These are phyloP conservation scores for Thunnus maccoyii DNA, from an alignment of 2,113 vertebrate genomes.

Conservation along the genomic window DNA sequence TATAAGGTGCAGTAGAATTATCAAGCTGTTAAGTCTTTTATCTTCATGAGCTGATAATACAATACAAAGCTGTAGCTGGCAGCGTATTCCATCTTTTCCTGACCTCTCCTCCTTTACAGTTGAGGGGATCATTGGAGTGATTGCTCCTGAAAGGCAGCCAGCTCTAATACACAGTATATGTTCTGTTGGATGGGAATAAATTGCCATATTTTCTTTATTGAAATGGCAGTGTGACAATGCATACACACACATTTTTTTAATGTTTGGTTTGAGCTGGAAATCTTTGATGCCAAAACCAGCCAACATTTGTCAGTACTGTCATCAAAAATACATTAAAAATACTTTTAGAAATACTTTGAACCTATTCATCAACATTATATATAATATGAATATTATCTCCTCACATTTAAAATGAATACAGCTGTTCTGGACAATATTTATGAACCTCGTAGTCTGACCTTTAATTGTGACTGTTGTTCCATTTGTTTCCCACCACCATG, in stretches of 20 bases:
- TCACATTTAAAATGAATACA: constrained; percentile 21
- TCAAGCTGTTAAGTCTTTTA: background rate
- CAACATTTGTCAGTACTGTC: background rate
- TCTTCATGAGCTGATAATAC: background rate
- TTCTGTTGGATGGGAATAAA: background rate
- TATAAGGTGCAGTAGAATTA: background rate
- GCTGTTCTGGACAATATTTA: constrained; percentile 21
- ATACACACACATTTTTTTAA: background rate
- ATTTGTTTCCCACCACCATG: constrained; percentile 53
- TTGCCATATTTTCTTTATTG: background rate
- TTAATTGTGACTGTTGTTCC: constrained; percentile 64
- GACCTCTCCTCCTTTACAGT: constrained; percentile 7
- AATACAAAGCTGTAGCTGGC: background rate
- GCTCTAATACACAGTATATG: background rate
- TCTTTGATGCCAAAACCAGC: background rate
- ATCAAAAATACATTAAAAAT: background rate
- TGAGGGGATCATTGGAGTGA: background rate
- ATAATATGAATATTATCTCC: background rate
- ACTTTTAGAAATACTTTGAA: background rate
- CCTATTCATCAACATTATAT: background rate
- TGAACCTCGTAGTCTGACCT: constrained; percentile 67
- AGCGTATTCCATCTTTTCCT: background rate
- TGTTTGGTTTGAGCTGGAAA: background rate
- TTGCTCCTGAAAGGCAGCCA: constrained; percentile 3
- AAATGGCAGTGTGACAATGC: background rate